Evolutionary conservation across 2,888 invertebrate species (phyloP), one percentile per base, ranked within the genome.

Genomic region (Calameuta idolon): DNA sequence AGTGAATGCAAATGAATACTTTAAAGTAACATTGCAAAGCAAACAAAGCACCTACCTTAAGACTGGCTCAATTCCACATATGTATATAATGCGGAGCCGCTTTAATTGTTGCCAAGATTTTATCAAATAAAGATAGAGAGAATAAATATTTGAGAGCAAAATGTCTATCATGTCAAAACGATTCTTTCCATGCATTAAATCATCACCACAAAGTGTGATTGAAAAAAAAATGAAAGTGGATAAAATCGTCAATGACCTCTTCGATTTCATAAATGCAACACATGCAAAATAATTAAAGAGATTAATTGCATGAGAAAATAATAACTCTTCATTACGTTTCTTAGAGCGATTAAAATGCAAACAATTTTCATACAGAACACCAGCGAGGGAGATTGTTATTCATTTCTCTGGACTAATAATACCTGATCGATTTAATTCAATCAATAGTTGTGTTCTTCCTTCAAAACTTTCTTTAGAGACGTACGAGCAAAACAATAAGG

Each of bases 1-100:
- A 71, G 12, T 71, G n/a, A 33, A 71, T 71, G 71, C 31, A 71
- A 31, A 23, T 33, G 12, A 71, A 71, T 33, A 31, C 23, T 55
- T 23, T 23, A 55, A 55, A 23, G 11, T 71, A 15, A 71, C 15
- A 71, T 34, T 31, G 71, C 71, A 71, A 71, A 71, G 71, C 71
- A 71, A 71, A 31, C 12, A 71, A 71, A 71, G 71, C 71, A 71
- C 71, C 71, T 71, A 71, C 71, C 71, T 71, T 71, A 55, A 55
- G 55, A 55, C 55, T 55, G 23, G 55, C 2, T 23, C 23, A 55
- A 23, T 23, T 23, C 23, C 55, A 55, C 55, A 23, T 23, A 55
- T 40, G 9, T 9, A 55, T 55, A 23, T 9, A 55, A 9, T 55
- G 55, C 9, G 55, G 55, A 23, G 55, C 23, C 23, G 23, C 23